Conservation (phyloP, 2,888 invertebrate species). For the Orthosia gothica region DNA sequence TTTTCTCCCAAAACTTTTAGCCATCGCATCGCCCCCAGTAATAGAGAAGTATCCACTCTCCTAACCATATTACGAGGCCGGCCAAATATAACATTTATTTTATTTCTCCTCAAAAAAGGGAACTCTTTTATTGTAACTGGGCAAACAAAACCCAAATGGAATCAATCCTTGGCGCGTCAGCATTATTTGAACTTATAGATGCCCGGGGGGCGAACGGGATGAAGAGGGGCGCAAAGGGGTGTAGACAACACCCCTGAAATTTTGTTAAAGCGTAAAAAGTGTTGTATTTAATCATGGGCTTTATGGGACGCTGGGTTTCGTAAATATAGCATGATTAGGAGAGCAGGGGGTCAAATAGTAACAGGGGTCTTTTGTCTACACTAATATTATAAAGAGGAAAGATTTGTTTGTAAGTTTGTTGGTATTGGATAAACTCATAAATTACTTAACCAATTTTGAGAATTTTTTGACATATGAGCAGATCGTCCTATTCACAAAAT, state of each 20-base stretch:
- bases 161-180: constrained; percentile 60
- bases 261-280: constrained; percentile 43
- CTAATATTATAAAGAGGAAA: too few species aligned
- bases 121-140: constrained; percentile 48
- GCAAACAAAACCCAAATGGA: constrained; percentile 59
- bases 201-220: constrained; percentile 18
- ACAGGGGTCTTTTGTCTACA: neutral
- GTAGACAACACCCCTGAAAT: constrained; percentile 46
- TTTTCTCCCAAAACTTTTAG: neutral
- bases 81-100: constrained; percentile 45
- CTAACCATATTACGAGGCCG: constrained; percentile 35
- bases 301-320: constrained; percentile 39
- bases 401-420: too few species aligned
- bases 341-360: neutral
- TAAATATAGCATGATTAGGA: constrained; percentile 41
- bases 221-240: constrained; percentile 21
- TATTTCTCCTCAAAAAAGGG: constrained; percentile 27
- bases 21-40: constrained; percentile 20
- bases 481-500: too few species aligned
- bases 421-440: too few species aligned
- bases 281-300: constrained; percentile 55
- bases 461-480: too few species aligned
- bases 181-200: constrained; percentile 61
- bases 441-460: too few species aligned
- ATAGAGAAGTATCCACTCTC: constrained; percentile 33